phyloP scores from a whole-genome alignment of 2,797 vertebrate genomes.

The Odontamblyopus rebecca region DNA sequence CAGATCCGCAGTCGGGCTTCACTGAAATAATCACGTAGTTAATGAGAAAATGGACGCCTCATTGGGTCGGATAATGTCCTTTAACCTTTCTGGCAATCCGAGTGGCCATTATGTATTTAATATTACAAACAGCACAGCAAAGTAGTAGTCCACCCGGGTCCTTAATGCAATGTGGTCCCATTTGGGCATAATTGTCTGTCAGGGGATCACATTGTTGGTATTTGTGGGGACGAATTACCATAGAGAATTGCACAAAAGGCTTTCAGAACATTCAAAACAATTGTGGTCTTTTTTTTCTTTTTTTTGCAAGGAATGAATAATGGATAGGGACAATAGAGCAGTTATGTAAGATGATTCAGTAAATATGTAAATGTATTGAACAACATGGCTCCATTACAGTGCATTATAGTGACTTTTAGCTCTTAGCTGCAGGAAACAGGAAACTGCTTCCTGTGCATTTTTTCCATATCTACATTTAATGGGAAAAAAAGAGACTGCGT shows the following conservation, averaged over 20 bases:
- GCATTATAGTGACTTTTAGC: no score
- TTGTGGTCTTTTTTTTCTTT: not conserved
- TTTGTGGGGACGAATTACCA: not conserved
- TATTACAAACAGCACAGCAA: conserved; percentile 8
- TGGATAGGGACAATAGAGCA: not conserved
- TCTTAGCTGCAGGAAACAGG: no score
- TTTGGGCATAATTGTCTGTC: not conserved
- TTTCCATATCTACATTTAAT: no score
- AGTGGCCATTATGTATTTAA: not conserved
- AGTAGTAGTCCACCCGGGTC: not conserved
- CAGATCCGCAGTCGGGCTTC: conserved; percentile 10
- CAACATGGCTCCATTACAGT: no score
- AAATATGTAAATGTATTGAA: no score
- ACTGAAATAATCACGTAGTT: conserved; percentile 24
- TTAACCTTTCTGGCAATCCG: conserved; percentile 6
- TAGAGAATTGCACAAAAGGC: conserved; percentile 1
- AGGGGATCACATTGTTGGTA: not conserved
- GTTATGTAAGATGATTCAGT: not conserved
- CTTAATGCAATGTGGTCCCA: not conserved
- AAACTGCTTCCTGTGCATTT: no score
- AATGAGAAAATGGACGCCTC: conserved; percentile 26
- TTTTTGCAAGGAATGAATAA: not conserved
- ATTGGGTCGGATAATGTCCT: conserved; percentile 11
- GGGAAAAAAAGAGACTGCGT: no score
- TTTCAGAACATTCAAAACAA: not conserved